Conservation (phyloP, 2,113 vertebrate species). For the Cynopterus brachyotis region DNA sequence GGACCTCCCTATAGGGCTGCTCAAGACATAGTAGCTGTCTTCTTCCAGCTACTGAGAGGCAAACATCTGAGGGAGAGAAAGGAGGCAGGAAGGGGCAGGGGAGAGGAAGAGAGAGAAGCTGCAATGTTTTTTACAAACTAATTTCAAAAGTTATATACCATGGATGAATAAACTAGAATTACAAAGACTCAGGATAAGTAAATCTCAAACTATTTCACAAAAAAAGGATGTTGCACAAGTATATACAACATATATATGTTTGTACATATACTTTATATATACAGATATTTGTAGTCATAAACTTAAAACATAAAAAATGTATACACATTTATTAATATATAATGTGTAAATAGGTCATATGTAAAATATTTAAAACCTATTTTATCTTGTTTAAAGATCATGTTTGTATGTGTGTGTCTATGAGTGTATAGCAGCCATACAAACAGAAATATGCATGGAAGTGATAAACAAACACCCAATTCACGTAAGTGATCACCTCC, state of each 20-base stretch:
- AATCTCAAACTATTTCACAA: neutral
- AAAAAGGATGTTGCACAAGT: neutral
- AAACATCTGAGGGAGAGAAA: neutral
- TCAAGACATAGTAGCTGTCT: neutral
- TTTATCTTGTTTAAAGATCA: neutral
- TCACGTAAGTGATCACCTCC: neutral
- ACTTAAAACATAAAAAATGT: too few species aligned
- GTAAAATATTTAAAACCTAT: neutral
- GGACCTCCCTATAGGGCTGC: neutral
- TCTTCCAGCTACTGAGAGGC: too few species aligned
- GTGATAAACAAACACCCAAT: neutral
- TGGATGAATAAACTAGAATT: neutral
- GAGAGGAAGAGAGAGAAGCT: neutral
- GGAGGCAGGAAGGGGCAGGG: too few species aligned
- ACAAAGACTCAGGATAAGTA: neutral
- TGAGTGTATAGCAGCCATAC: neutral
- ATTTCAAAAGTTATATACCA: neutral
- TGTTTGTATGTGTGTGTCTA: neutral
- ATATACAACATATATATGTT: neutral
- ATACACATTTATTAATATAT: neutral
- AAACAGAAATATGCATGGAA: neutral
- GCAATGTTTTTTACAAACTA: neutral
- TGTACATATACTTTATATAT: neutral
- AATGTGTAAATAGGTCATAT: neutral
- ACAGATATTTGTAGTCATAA: too few species aligned